Base-by-base conservation (phyloP, 2,113 vertebrate species). In the Setophaga kirtlandii region DNA sequence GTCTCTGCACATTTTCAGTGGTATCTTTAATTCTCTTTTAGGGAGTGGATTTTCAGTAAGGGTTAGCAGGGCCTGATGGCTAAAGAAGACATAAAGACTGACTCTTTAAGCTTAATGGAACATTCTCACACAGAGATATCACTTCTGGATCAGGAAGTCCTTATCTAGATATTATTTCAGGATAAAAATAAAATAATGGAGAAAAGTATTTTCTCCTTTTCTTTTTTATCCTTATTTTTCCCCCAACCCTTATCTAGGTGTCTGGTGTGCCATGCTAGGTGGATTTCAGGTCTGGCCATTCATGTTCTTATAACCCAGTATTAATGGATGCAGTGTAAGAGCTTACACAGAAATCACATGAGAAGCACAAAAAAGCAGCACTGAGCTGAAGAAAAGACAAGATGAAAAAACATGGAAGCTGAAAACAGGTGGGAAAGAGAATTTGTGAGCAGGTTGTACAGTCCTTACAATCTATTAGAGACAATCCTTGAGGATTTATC, bases 181-280 rank as follows among this genome's bases (percentile, higher is more conserved):
- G 64, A 12, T 50, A 46, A 73, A 63, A 47, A 46, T 4, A 82
- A 84, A 82, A 24, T 31, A 2, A 50, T 15, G 6, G 17, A 28
- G 14, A 71, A 59, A 37, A 50, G 9, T 7, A 58, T 71, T 37
- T 70, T 27, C 28, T 6, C 10, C 2, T 33, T 52, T n/a, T 21
- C 1, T 59, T 75, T 63, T 64, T n/a, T 21, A 20, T 21, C 55
- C 5, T 47, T 3, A 21, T 33, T 56, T 6, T 0, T 0, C 0
- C 3, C 3, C 15, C 24, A 64, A 6, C 17, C 65, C 12, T 56
- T 62, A 44, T 15, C 50, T 52, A 53, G 28, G 28, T 87, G 9
- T 83, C 59, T 83, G 22, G 21, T 50, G 16, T 42, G 47, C 28
- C 47, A 84, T 28, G 18, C 30, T 11, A 65, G 37, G 35, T 50